These are phyloP conservation scores for Porites australiensis DNA, from an alignment of 64 coral and sea anemone genomes.

Conservation along the genomic window DNA sequence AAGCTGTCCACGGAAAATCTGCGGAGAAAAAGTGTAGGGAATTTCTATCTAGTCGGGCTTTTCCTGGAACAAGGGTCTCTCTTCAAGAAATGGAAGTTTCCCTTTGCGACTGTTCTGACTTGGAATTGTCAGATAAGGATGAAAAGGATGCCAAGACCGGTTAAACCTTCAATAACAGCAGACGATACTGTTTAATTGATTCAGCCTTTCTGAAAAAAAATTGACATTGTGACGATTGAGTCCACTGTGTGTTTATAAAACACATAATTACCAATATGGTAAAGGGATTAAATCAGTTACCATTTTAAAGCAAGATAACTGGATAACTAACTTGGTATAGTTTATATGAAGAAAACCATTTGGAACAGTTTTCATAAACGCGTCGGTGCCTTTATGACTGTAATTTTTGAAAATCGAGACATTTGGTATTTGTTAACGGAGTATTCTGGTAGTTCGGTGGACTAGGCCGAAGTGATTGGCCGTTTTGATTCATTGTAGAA, in stretches of 20 bases:
- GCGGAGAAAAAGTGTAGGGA: conserved; percentile 11
- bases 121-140: conserved; percentile 3
- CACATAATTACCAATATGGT: not conserved
- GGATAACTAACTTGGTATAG: too few relatives aligned
- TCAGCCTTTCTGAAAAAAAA: not conserved
- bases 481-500: too few relatives aligned
- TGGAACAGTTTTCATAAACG: too few relatives aligned
- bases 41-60: conserved; percentile 14
- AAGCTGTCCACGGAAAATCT: conserved; percentile 36
- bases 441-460: too few relatives aligned
- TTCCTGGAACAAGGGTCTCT: conserved; percentile 24
- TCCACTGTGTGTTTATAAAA: not conserved
- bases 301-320: too few relatives aligned
- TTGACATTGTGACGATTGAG: not conserved
- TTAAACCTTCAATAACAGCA: not conserved
- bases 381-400: too few relatives aligned
- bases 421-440: too few relatives aligned
- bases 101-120: conserved; percentile 19
- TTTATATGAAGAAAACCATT: too few relatives aligned
- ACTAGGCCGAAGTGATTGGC: too few relatives aligned
- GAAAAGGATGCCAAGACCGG: not conserved
- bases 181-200: not conserved
- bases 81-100: conserved; percentile 50
- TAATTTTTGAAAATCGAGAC: too few relatives aligned
- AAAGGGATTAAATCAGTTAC: not conserved